phyloP scores from a whole-genome alignment of 2,797 vertebrate species.

The Chaetodon trifasciatus region DNA sequence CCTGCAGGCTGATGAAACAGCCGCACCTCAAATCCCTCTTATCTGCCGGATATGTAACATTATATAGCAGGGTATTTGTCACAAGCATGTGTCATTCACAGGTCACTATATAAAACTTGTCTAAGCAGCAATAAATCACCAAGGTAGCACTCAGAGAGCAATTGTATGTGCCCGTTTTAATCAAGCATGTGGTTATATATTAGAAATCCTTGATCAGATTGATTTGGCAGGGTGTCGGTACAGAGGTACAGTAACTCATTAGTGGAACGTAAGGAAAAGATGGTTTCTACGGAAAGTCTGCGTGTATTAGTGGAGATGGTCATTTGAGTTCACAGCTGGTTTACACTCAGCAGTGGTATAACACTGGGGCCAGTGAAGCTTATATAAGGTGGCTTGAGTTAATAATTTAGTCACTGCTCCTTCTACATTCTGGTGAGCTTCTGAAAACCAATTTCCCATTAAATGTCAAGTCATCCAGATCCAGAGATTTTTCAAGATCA shows the following conservation, averaged over 20 bases:
- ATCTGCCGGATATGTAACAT: not conserved
- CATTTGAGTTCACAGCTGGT: slow-evolving; percentile 1
- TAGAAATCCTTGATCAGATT: not conserved
- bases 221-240: not conserved
- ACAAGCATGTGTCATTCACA: not conserved
- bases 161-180: not conserved
- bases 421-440: slow-evolving; percentile 3
- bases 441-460: slow-evolving; percentile 7
- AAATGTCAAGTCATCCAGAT: not conserved
- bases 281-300: not conserved
- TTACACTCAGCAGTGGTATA: not conserved
- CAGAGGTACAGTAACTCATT: not conserved
- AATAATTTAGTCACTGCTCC: slow-evolving; percentile 14
- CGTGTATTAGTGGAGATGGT: not conserved
- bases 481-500: not conserved
- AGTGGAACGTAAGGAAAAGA: too few species aligned
- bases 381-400: slow-evolving; percentile 13
- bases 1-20: not conserved
- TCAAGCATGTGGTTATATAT: not conserved
- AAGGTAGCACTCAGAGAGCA: not conserved
- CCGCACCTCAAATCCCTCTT: not conserved
- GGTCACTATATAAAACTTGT: slow-evolving; percentile 2
- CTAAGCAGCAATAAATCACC: slow-evolving; percentile 7
- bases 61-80: not conserved
- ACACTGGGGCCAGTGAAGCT: slow-evolving; percentile 1